Percentiles rank a stretch among this genome's conserved stretches.
These are phyloP conservation scores for Oreonectes daqikongensis DNA, from an alignment of 2,797 vertebrate genomes.

Conservation along the genomic window DNA sequence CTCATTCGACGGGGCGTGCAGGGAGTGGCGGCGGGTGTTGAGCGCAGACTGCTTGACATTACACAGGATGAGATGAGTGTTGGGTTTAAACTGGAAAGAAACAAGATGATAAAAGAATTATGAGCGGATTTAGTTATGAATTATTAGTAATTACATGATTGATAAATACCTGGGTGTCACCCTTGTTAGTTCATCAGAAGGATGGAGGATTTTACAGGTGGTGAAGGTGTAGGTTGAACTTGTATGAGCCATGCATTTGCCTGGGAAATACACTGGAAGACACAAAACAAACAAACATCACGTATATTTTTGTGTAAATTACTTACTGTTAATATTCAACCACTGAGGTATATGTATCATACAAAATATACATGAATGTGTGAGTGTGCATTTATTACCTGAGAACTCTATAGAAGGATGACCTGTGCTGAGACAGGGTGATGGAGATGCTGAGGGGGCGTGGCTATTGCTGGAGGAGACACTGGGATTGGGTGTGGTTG, in stretches of 20 bases:
- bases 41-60: slow-evolving; percentile 79
- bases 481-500: slow-evolving; percentile 80
- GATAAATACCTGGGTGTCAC: slow-evolving; percentile 92
- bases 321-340: too few species aligned
- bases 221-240: slow-evolving; percentile 99
- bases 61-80: slow-evolving; percentile 81
- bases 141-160: neutral
- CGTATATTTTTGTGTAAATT: neutral
- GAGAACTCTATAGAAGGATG: slow-evolving; percentile 83
- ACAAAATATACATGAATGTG: too few species aligned
- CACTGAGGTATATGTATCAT: too few species aligned
- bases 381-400: slow-evolving; percentile 79
- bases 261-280: slow-evolving; percentile 88
- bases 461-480: slow-evolving; percentile 73
- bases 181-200: slow-evolving; percentile 91
- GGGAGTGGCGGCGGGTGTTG: slow-evolving; percentile 86
- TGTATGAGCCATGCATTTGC: slow-evolving; percentile 98
- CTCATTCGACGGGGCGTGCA: slow-evolving; percentile 89
- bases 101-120: neutral
- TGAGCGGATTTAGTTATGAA: neutral
- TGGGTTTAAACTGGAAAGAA: slow-evolving; percentile 82
- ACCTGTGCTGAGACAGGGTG: slow-evolving; percentile 78
- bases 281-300: neutral
- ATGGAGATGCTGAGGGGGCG: slow-evolving; percentile 76
- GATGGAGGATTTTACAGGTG: slow-evolving; percentile 96